These are phyloP conservation scores for Reticulitermes lucifugus DNA, from an alignment of 2,888 invertebrate species.

Conservation along the genomic window DNA sequence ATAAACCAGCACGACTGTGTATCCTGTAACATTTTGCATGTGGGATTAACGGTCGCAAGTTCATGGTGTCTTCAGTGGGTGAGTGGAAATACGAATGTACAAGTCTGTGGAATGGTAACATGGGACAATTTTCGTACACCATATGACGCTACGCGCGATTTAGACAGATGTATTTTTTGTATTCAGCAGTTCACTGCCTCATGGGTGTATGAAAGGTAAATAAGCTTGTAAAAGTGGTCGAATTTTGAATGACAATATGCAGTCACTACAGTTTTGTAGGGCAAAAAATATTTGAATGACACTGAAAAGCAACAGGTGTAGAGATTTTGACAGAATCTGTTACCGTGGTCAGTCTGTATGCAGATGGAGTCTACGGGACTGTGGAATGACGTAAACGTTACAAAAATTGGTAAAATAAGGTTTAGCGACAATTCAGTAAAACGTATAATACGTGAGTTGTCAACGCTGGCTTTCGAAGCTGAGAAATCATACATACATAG, in stretches of 20 bases:
- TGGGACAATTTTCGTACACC: not conserved
- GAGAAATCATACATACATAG: too few relatives aligned
- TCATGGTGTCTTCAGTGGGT: slow-evolving; percentile 3
- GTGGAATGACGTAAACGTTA: too few relatives aligned
- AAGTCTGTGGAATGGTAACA: not conserved
- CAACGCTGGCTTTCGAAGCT: too few relatives aligned
- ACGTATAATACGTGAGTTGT: too few relatives aligned
- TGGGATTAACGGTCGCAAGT: not conserved
- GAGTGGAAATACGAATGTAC: not conserved
- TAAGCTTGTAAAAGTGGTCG: not conserved
- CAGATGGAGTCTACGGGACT: too few relatives aligned
- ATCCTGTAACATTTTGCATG: not conserved
- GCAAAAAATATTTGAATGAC: not conserved
- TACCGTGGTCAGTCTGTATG: too few relatives aligned
- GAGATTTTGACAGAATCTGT: not conserved
- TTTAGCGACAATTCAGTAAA: too few relatives aligned
- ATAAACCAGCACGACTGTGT: not conserved
- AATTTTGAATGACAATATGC: not conserved
- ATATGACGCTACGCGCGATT: slow-evolving; percentile 13
- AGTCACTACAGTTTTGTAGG: not conserved
- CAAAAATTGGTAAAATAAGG: too few relatives aligned
- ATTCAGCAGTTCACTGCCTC: not conserved
- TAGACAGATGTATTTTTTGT: not conserved
- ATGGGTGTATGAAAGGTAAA: not conserved
- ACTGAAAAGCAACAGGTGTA: not conserved